These are phyloP conservation scores for Diarsia brunnea DNA, from an alignment of 2,888 invertebrate species.

Conservation along the genomic window DNA sequence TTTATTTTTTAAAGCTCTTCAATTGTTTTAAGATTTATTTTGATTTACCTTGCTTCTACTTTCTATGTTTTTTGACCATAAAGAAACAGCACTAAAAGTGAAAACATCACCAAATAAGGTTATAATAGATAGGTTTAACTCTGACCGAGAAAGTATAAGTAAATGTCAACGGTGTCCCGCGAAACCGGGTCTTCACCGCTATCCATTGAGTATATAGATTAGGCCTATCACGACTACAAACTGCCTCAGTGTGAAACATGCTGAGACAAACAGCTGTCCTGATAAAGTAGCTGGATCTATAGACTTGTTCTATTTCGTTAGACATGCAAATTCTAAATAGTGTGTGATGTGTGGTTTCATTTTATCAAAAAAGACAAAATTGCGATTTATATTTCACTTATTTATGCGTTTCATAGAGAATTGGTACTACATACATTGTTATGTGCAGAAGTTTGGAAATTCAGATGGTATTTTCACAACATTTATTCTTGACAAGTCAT, in stretches of 20 bases:
- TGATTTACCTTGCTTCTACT: not conserved
- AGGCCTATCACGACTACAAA: slow-evolving; percentile 31
- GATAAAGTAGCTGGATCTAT: slow-evolving; percentile 7
- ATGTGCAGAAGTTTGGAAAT: no score
- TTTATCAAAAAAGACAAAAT: not conserved
- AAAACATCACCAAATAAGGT: not conserved
- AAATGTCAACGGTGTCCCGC: slow-evolving; percentile 32
- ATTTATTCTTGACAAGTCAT: not conserved
- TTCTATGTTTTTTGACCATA: not conserved
- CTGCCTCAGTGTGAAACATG: slow-evolving; percentile 4
- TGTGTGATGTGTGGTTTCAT: not conserved
- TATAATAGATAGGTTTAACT: not conserved
- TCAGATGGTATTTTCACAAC: not conserved
- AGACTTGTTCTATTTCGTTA: not conserved
- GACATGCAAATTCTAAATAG: not conserved
- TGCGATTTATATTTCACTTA: not conserved
- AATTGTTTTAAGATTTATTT: not conserved
- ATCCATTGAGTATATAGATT: slow-evolving; percentile 30
- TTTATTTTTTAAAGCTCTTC: not conserved
- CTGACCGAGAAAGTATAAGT: slow-evolving; percentile 22
- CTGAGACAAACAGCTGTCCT: slow-evolving; percentile 18
- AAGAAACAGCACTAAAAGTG: not conserved
- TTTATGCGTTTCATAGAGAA: not conserved
- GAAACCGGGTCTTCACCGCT: slow-evolving; percentile 29
- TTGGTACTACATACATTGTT: not conserved